phyloP scores from a whole-genome alignment of 2,797 vertebrate genomes.

The Urosaurus nigricauda region DNA sequence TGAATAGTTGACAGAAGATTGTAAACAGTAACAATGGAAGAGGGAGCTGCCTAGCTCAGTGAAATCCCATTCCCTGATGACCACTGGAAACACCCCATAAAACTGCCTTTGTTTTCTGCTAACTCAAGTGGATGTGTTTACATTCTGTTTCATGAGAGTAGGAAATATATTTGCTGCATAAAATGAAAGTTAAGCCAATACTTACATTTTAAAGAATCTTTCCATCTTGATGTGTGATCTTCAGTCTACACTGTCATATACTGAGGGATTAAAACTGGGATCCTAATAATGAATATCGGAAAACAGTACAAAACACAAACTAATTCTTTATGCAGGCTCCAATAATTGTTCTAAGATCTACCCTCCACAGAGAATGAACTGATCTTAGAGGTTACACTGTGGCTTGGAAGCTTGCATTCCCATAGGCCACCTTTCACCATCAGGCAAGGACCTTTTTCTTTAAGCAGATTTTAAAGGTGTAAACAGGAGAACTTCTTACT shows the following conservation, averaged over 20 bases:
- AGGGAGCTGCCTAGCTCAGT: not conserved
- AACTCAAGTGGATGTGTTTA: not conserved
- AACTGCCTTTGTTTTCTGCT: not conserved
- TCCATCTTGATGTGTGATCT: not conserved
- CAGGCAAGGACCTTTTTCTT: too few species aligned
- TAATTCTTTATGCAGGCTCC: not conserved
- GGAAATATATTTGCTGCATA: not conserved
- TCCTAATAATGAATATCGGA: not conserved
- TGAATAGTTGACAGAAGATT: not conserved
- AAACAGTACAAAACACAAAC: not conserved
- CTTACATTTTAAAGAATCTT: not conserved
- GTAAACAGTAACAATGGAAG: not conserved
- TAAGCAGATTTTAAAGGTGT: too few species aligned
- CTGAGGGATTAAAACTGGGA: not conserved
- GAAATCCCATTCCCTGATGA: not conserved
- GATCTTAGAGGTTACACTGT: not conserved
- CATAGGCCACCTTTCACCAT: not conserved
- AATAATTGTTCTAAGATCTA: not conserved
- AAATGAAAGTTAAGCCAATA: slow-evolving; percentile 1
- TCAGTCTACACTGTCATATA: too few species aligned
- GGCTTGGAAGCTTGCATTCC: not conserved
- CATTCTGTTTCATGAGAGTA: not conserved
- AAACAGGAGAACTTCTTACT: too few species aligned
- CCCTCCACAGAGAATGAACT: not conserved
- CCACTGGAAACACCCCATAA: slow-evolving; percentile 1